Evolutionary conservation across 2,113 vertebrate species (phyloP).

Genomic region (Patagioenas fasciata): DNA sequence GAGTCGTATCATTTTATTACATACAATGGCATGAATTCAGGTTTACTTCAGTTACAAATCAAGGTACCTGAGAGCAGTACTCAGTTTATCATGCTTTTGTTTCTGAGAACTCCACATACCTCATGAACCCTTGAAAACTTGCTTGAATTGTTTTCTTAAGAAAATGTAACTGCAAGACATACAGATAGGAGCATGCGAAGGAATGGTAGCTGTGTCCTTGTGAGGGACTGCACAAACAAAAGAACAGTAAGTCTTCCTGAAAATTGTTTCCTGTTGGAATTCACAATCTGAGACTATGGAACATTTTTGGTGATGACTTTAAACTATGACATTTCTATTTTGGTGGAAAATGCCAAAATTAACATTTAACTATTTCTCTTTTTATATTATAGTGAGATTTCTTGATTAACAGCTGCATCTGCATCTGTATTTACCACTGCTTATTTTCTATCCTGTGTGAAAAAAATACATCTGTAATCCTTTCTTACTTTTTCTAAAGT

Average conservation of each 20-base stretch:
- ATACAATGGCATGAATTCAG: not conserved
- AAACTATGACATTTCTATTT: not conserved
- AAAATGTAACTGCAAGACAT: not conserved
- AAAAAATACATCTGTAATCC: not conserved
- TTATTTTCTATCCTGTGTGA: not conserved
- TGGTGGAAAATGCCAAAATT: not conserved
- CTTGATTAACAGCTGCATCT: not conserved
- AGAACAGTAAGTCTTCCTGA: not conserved
- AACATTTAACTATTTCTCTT: not conserved
- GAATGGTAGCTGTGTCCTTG: not conserved
- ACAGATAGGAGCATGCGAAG: not conserved
- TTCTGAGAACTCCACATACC: not conserved
- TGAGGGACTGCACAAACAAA: not conserved
- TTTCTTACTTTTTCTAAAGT: constrained; percentile 48
- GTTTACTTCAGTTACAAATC: not conserved
- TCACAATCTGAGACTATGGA: not conserved
- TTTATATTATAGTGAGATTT: not conserved
- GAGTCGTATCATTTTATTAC: not conserved
- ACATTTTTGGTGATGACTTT: not conserved
- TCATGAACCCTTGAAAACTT: not conserved
- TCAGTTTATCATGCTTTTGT: not conserved
- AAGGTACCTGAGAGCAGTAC: not conserved
- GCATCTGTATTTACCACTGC: not conserved
- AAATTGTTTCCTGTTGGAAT: not conserved
- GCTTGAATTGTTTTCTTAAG: not conserved